Base-by-base conservation (phyloP, 2,888 invertebrate species). In the Seira musarum region DNA sequence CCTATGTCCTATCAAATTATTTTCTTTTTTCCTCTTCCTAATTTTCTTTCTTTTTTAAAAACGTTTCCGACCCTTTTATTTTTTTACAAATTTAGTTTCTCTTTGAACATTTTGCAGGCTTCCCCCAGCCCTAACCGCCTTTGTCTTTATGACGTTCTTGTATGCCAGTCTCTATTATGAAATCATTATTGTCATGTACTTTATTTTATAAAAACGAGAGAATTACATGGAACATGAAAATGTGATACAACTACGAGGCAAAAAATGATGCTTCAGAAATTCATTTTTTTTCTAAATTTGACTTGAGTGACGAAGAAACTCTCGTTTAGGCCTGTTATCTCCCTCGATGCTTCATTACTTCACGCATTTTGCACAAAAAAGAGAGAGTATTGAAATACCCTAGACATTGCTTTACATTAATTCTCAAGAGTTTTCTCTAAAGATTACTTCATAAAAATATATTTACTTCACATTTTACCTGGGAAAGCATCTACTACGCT, bases 341-440 rank as follows among this genome's bases (percentile, higher is more conserved):
- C 57, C 57, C 10, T 57, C n/a, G 57, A n/a, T 57, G 57, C 57
- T 57, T 57, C 57, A 57, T 57, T 57, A 57, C 57, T 57, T 57
- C n/a, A 40, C 40, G 57, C 57, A 57, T 57, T 57, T 57, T 17
- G 57, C 57, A 40, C 17, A 57, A n/a, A 57, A 17, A 57, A 57
- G 10, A 57, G 46, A 15, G 17, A 57, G 22, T 57, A 22, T 22
- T 57, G 1, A 49, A 53, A 46, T 57, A 25, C 69, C 57, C 57
- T n/a, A 72, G 24, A 30, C 24, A 22, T 60, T 77, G 64, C 63
- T 70, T 35, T 17, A 49, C 75, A 68, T 57, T n/a, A 35, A 76
- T 64, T 77, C 76, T 69, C 69, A 22, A n/a, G 69, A 30, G 77
- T 70, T 70, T 77, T 77, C 63, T 77, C 70, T 57, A 10, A 10